Conservation (phyloP, 2,797 vertebrate genomes). For the Neosilurus mollespiculum region DNA sequence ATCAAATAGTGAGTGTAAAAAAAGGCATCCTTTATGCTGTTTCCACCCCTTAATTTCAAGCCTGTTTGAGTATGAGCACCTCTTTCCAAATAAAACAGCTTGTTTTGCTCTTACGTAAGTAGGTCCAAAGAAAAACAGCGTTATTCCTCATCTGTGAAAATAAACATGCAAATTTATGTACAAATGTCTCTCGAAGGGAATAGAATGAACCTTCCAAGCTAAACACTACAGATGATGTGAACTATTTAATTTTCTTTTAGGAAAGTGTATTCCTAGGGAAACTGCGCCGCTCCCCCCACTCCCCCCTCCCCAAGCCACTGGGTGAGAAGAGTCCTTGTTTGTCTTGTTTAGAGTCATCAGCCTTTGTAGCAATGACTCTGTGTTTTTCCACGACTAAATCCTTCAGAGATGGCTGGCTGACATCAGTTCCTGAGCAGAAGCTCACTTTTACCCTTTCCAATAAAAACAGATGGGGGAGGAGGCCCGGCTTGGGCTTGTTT, state of each 20-base stretch:
- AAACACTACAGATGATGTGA: conserved; percentile 56
- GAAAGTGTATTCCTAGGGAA: conserved; percentile 18
- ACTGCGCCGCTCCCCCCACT: background rate
- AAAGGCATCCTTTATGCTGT: conserved; percentile 67
- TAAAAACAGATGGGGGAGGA: conserved; percentile 40
- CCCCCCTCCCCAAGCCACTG: conserved; percentile 34
- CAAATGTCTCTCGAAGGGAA: conserved; percentile 47
- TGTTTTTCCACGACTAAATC: conserved; percentile 65
- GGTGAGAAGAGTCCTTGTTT: conserved; percentile 61
- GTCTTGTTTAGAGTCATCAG: conserved; percentile 54
- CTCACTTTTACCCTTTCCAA: conserved; percentile 42
- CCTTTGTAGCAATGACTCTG: conserved; percentile 52
- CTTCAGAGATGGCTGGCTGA: conserved; percentile 45
- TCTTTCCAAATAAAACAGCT: conserved; percentile 76
- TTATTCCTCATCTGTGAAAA: conserved; percentile 44
- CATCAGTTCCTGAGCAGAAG: conserved; percentile 35
- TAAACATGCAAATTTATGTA: conserved; percentile 49
- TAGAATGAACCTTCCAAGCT: conserved; percentile 62
- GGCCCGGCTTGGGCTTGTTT: conserved; percentile 20
- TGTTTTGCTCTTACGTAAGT: conserved; percentile 70
- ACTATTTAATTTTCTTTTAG: background rate
- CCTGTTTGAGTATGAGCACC: conserved; percentile 68
- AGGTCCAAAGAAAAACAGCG: conserved; percentile 27
- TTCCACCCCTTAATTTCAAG: conserved; percentile 62
- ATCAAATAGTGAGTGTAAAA: conserved; percentile 63